phyloP scores from a whole-genome alignment of 30 jellyfish, hydroid and myxozoan genomes.

The Catostylus mosaicus region DNA sequence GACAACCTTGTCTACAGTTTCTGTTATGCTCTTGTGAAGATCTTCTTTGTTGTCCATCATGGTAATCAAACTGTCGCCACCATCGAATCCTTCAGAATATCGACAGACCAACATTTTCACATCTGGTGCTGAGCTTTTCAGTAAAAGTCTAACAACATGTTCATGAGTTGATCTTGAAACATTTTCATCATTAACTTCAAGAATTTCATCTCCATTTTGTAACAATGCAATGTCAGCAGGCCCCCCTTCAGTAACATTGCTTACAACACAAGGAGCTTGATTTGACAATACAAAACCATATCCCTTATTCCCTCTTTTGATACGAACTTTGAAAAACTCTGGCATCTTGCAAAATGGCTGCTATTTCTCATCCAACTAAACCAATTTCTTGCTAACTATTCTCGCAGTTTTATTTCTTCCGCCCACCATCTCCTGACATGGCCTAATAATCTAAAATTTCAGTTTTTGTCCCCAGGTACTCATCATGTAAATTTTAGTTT shows the following conservation, averaged over 20 bases:
- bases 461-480: background rate
- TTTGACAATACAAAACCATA: constrained; percentile 78
- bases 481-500: too few species aligned
- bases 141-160: constrained; percentile 73
- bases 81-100: constrained; percentile 12
- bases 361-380: background rate
- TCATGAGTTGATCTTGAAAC: constrained; percentile 74
- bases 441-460: too few species aligned
- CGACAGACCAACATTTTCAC: constrained; percentile 29
- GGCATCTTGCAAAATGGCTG: constrained; percentile 17
- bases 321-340: constrained; percentile 23
- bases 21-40: constrained; percentile 32
- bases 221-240: constrained; percentile 79
- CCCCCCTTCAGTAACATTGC: constrained; percentile 76
- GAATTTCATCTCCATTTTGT: constrained; percentile 78
- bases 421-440: background rate
- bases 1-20: constrained; percentile 59
- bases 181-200: constrained; percentile 74
- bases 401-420: background rate
- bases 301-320: constrained; percentile 71
- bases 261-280: constrained; percentile 90
- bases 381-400: too few species aligned
- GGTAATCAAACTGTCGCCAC: background rate
- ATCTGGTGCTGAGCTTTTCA: constrained; percentile 14
- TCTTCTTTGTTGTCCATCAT: constrained; percentile 33